These are phyloP conservation scores for Ophion costatus DNA, from an alignment of 2,888 invertebrate genomes.

Conservation along the genomic window DNA sequence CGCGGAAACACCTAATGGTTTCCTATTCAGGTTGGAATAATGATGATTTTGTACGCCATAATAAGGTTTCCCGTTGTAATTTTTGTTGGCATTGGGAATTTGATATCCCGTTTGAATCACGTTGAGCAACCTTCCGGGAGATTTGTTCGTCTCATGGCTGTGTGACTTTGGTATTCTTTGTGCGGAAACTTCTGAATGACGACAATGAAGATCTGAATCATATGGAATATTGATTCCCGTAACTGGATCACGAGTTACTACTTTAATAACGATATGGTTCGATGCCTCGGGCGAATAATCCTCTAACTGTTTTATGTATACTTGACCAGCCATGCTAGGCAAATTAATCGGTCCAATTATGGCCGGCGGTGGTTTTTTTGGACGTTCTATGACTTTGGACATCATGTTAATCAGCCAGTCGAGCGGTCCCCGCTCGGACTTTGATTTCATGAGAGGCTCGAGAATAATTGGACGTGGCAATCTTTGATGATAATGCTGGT, in stretches of 20 bases:
- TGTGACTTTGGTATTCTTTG: slow-evolving; percentile 6
- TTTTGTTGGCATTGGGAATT: slow-evolving; percentile 19
- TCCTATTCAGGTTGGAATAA: slow-evolving; percentile 9
- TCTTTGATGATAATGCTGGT: slow-evolving; percentile 48
- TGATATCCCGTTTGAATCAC: slow-evolving; percentile 17
- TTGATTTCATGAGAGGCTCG: slow-evolving; percentile 70
- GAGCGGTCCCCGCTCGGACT: slow-evolving; percentile 64
- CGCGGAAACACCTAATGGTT: slow-evolving; percentile 13
- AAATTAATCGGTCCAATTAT: slow-evolving; percentile 75
- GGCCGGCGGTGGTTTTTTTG: slow-evolving; percentile 54
- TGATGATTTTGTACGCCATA: slow-evolving; percentile 37
- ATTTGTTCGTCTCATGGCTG: slow-evolving; percentile 18
- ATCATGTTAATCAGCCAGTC: slow-evolving; percentile 71
- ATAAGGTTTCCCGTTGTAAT: slow-evolving; percentile 40
- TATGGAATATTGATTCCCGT: slow-evolving; percentile 18
- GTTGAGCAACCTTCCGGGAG: slow-evolving; percentile 6
- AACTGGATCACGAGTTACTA: slow-evolving; percentile 64
- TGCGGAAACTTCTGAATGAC: slow-evolving; percentile 32
- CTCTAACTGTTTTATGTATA: slow-evolving; percentile 73
- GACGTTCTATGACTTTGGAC: slow-evolving; percentile 55
- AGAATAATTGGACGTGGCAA: slow-evolving; percentile 69
- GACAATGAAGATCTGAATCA: not conserved
- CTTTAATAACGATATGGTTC: slow-evolving; percentile 72
- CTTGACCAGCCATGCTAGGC: slow-evolving; percentile 73
- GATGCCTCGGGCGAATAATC: slow-evolving; percentile 64